Conservation (phyloP, 2,888 invertebrate genomes). For the Eupeodes latifasciatus region DNA sequence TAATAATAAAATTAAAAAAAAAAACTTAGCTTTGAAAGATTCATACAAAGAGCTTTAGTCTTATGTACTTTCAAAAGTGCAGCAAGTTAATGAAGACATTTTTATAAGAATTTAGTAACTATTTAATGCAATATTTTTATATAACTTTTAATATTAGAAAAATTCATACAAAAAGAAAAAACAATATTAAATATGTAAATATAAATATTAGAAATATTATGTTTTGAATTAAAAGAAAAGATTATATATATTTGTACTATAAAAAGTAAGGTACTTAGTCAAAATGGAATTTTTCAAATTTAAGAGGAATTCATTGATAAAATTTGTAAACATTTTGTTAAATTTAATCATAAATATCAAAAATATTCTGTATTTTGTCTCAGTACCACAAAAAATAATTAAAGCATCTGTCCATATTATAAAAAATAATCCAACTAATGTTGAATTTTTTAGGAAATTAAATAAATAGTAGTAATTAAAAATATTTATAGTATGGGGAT, state of each 20-base stretch:
- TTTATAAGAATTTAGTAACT: not conserved
- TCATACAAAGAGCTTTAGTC: too few relatives aligned
- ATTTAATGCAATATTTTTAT: not conserved
- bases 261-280: too few relatives aligned
- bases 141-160: not conserved
- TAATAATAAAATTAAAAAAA: too few relatives aligned
- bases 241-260: too few relatives aligned
- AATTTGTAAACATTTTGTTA: too few relatives aligned
- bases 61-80: slow-evolving; percentile 12
- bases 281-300: too few relatives aligned
- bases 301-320: too few relatives aligned
- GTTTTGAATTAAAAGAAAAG: too few relatives aligned
- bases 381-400: not conserved
- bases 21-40: too few relatives aligned
- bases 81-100: slow-evolving; percentile 50
- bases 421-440: not conserved
- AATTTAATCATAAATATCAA: too few relatives aligned
- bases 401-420: not conserved
- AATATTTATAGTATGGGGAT: not conserved
- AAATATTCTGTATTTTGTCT: too few relatives aligned
- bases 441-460: not conserved
- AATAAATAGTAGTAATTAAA: slow-evolving; percentile 1
- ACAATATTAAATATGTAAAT: not conserved
- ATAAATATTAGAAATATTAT: not conserved
- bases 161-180: not conserved